phyloP scores from a whole-genome alignment of 2,113 vertebrate genomes.

The Meles meles region DNA sequence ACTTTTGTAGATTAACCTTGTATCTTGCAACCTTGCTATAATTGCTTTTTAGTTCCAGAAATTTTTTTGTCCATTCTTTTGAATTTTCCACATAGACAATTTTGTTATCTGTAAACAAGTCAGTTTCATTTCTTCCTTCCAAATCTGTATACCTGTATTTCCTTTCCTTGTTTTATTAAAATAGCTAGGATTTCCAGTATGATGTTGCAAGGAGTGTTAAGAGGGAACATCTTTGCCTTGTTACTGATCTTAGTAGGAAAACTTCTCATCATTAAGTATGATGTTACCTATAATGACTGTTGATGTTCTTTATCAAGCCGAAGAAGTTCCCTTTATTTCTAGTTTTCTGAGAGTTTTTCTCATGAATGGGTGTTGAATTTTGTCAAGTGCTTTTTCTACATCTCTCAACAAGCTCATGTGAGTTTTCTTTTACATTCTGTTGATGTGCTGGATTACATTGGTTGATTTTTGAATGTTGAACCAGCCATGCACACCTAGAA shows the following conservation, averaged over 20 bases:
- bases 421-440: background rate
- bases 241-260: background rate
- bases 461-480: background rate
- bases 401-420: background rate
- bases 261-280: background rate
- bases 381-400: background rate
- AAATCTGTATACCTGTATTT: background rate
- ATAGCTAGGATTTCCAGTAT: background rate
- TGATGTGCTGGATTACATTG: background rate
- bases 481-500: background rate
- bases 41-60: background rate
- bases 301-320: background rate
- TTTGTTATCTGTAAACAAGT: background rate
- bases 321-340: background rate
- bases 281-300: background rate
- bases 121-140: background rate
- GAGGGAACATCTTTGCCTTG: background rate
- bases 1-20: background rate
- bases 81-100: background rate
- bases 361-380: background rate
- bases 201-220: background rate
- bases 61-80: background rate
- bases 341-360: background rate
- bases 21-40: background rate
- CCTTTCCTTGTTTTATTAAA: background rate